Evolutionary conservation across 2,797 vertebrate genomes (phyloP).

Genomic region (Anguilla anguilla): DNA sequence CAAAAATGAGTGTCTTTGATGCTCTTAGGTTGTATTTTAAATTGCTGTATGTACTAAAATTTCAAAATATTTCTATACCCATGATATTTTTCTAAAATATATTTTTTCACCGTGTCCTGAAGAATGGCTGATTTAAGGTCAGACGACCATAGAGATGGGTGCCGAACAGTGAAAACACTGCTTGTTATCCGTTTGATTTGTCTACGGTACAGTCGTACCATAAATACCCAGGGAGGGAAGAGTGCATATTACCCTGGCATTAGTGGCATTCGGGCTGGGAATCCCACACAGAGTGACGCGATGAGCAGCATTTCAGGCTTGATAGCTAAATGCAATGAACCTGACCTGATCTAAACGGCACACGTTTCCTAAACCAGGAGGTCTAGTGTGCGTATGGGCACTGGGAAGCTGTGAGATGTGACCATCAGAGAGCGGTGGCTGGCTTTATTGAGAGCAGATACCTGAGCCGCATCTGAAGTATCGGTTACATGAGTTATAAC

Average conservation of each 20-base stretch:
- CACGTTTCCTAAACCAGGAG: slow-evolving; percentile 66
- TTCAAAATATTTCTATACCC: neutral
- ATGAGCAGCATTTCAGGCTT: slow-evolving; percentile 47
- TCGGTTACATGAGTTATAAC: neutral
- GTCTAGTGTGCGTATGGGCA: neutral
- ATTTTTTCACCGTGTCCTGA: neutral
- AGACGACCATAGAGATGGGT: neutral
- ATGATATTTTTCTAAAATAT: neutral
- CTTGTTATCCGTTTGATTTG: neutral
- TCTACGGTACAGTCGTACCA: slow-evolving; percentile 62
- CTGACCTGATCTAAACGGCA: slow-evolving; percentile 75
- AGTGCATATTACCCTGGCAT: slow-evolving; percentile 57
- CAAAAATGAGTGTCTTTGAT: neutral
- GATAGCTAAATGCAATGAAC: slow-evolving; percentile 75
- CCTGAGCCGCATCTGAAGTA: neutral
- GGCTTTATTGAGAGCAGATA: neutral
- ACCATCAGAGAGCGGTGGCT: neutral
- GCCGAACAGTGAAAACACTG: neutral
- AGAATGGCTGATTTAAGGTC: neutral
- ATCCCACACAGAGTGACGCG: slow-evolving; percentile 62
- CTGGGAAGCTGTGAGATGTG: neutral
- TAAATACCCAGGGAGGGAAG: slow-evolving; percentile 60
- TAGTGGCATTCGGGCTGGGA: slow-evolving; percentile 55
- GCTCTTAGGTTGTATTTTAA: neutral
- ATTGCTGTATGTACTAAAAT: neutral